Percentiles rank a stretch among this genome's conserved stretches.
These are phyloP conservation scores for Dolichallabes microphthalmus DNA, from an alignment of 2,113 vertebrate genomes.

Conservation along the genomic window DNA sequence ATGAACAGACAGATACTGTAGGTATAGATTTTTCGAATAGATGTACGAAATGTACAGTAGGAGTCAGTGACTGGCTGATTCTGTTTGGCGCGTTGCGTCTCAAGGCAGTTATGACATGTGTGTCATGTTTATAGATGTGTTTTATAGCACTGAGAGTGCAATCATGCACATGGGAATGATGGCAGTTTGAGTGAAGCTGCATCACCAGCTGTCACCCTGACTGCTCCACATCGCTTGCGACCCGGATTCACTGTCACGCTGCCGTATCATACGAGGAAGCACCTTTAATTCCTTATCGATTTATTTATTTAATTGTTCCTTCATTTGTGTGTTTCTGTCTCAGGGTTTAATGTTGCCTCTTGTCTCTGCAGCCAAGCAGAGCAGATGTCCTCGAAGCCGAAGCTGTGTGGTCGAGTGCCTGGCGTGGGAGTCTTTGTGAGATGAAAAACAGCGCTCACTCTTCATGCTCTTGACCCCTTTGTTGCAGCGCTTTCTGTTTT, in stretches of 20 bases:
- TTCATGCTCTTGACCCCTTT: constrained; percentile 39
- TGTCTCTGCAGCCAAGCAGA: constrained; percentile 18
- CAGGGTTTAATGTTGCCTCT: constrained; percentile 18
- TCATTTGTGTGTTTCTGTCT: not conserved
- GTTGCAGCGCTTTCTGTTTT: constrained; percentile 40
- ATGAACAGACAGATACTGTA: not conserved
- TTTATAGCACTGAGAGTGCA: not conserved
- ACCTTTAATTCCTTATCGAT: not conserved
- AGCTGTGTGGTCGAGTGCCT: constrained; percentile 31
- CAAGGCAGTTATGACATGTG: not conserved
- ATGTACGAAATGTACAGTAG: not conserved
- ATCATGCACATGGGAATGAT: not conserved
- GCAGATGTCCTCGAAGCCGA: constrained; percentile 45
- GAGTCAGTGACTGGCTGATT: not conserved
- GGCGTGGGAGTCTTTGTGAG: constrained; percentile 47
- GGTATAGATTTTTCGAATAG: not conserved
- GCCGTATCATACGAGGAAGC: not conserved
- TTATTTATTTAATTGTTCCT: not conserved
- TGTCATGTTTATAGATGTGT: not conserved
- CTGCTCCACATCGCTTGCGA: not conserved
- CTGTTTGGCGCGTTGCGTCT: not conserved
- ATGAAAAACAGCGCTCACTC: constrained; percentile 46
- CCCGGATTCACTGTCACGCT: not conserved
- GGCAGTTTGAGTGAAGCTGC: not conserved
- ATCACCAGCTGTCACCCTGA: not conserved